Evolutionary conservation across 2,797 vertebrate genomes (phyloP).

Genomic region (Sebastes reedi): DNA sequence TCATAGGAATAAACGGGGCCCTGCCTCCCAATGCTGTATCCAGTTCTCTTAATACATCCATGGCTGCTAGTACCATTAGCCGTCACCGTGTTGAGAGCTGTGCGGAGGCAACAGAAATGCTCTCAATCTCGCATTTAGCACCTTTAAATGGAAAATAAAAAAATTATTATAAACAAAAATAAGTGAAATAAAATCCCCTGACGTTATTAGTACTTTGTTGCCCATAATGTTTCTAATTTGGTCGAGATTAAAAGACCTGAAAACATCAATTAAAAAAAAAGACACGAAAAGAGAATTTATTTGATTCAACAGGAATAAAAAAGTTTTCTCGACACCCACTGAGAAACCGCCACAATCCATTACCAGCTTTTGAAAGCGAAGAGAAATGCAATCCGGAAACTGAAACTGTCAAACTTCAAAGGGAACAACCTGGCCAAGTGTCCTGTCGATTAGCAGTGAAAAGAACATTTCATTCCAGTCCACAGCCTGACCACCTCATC

Average conservation of each 20-base stretch:
- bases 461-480: conserved; percentile 58
- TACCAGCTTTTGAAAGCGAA: conserved; percentile 14
- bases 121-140: background rate
- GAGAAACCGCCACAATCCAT: background rate
- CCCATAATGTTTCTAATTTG: background rate
- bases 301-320: background rate
- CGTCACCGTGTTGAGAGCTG: background rate
- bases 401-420: conserved; percentile 51
- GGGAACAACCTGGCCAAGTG: conserved; percentile 22
- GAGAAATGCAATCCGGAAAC: conserved; percentile 13
- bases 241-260: conserved; percentile 8
- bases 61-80: background rate
- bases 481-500: conserved; percentile 40
- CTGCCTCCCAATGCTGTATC: too few species aligned
- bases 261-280: background rate
- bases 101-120: background rate
- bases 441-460: conserved; percentile 42
- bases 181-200: background rate
- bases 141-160: background rate
- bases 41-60: too few species aligned
- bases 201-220: background rate
- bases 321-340: background rate
- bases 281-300: background rate
- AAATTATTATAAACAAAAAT: background rate
- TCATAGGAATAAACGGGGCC: too few species aligned